Conservation (phyloP, 2,797 vertebrate genomes). For the Crypturellus tataupa region DNA sequence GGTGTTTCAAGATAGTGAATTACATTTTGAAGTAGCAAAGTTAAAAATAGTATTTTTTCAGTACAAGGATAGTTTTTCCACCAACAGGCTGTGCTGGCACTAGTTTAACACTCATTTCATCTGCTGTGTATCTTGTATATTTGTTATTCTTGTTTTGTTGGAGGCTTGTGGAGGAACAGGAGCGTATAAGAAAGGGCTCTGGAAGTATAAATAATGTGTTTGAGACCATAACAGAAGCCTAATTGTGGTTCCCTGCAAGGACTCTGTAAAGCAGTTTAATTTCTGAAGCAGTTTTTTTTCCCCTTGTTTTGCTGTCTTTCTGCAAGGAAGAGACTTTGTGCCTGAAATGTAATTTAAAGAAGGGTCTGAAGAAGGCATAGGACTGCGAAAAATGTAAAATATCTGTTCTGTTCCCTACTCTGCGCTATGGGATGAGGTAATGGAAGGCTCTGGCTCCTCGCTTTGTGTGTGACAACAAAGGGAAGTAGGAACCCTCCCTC, state of each 20-base stretch:
- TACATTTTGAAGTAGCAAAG: background rate
- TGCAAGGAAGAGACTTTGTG: background rate
- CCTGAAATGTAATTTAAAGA: background rate
- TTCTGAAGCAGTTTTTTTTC: background rate
- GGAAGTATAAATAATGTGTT: rapidly evolving
- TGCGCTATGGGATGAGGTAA: background rate
- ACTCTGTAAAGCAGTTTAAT: background rate
- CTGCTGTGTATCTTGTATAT: rapidly evolving
- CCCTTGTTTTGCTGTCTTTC: background rate
- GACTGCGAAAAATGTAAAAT: background rate
- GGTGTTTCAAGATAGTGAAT: rapidly evolving
- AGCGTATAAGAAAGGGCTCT: rapidly evolving
- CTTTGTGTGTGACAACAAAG: background rate
- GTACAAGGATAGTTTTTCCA: background rate
- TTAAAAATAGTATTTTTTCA: background rate
- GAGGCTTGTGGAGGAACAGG: background rate
- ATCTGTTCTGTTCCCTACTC: background rate
- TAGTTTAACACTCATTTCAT: background rate
- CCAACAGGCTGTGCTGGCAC: background rate
- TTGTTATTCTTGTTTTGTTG: background rate
- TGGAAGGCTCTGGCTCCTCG: background rate
- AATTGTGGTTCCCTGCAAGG: background rate
- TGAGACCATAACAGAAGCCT: background rate
- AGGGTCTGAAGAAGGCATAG: background rate
- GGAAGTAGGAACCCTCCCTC: background rate